These are phyloP conservation scores for Ormyrus nitidulus DNA, from an alignment of 2,888 invertebrate genomes.

Conservation along the genomic window DNA sequence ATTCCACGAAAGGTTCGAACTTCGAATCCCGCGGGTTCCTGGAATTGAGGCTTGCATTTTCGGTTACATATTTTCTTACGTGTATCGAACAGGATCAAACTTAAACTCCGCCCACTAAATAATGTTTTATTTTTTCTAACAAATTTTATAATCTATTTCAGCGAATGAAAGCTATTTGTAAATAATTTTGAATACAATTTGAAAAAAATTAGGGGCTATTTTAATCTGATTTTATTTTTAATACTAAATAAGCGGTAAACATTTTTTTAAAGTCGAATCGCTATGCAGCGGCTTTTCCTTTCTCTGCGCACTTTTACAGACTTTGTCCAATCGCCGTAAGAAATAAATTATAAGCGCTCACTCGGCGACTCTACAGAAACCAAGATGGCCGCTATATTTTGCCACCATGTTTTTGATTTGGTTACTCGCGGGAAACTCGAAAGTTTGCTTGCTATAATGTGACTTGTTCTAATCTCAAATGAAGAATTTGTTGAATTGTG, in stretches of 20 bases:
- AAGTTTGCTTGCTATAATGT: not conserved
- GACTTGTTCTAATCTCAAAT: too few species aligned
- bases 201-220: too few species aligned
- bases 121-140: not conserved
- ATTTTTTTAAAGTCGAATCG: not conserved
- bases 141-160: not conserved
- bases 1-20: not conserved
- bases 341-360: conserved; percentile 25
- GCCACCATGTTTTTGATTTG: not conserved
- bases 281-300: conserved; percentile 5
- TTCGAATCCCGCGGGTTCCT: conserved; percentile 17
- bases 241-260: too few species aligned
- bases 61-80: conserved; percentile 1
- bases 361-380: not conserved
- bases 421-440: conserved; percentile 2
- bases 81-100: not conserved
- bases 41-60: not conserved
- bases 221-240: too few species aligned
- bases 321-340: conserved; percentile 3
- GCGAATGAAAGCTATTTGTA: too few species aligned
- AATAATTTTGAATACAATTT: too few species aligned
- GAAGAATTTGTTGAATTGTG: too few species aligned
- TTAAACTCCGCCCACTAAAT: conserved; percentile 38
- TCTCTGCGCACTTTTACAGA: not conserved
- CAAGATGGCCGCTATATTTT: conserved; percentile 2